A percentile compares a stretch with the other conserved stretches of the same genome.
Evolutionary conservation across 2,113 vertebrate genomes (phyloP).

Genomic region (Uria aalge): DNA sequence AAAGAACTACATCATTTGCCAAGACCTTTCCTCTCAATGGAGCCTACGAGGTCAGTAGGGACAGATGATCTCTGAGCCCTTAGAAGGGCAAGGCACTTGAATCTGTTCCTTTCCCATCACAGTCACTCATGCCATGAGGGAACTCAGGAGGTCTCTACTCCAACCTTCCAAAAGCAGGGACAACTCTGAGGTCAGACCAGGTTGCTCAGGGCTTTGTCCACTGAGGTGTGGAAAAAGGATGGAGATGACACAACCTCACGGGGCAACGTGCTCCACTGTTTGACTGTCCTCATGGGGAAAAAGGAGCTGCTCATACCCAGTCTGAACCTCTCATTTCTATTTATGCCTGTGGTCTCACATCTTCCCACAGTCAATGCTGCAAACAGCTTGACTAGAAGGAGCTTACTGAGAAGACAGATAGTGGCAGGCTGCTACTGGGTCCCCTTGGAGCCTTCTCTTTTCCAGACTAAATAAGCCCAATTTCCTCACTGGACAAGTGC

Average conservation of each 20-base stretch:
- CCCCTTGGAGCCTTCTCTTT: neutral
- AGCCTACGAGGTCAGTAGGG: neutral
- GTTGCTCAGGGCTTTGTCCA: neutral
- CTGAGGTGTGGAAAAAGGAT: neutral
- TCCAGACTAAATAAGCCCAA: neutral
- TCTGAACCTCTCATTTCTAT: neutral
- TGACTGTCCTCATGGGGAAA: neutral
- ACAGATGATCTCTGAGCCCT: neutral
- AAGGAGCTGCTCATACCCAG: neutral
- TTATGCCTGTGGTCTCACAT: neutral
- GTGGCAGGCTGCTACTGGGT: neutral
- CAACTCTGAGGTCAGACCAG: neutral
- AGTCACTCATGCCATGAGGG: neutral
- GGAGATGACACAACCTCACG: neutral
- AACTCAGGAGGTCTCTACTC: neutral
- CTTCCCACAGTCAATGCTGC: neutral
- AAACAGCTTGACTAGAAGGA: neutral
- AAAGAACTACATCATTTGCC: neutral
- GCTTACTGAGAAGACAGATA: neutral
- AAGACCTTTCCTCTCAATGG: neutral
- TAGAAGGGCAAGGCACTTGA: neutral
- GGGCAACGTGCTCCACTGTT: neutral
- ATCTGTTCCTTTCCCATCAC: neutral
- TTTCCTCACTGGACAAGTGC: neutral
- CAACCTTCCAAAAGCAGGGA: neutral